phyloP scores from a whole-genome alignment of 1,140 invertebrate species.

The Leptinotarsa undecemlineata region DNA sequence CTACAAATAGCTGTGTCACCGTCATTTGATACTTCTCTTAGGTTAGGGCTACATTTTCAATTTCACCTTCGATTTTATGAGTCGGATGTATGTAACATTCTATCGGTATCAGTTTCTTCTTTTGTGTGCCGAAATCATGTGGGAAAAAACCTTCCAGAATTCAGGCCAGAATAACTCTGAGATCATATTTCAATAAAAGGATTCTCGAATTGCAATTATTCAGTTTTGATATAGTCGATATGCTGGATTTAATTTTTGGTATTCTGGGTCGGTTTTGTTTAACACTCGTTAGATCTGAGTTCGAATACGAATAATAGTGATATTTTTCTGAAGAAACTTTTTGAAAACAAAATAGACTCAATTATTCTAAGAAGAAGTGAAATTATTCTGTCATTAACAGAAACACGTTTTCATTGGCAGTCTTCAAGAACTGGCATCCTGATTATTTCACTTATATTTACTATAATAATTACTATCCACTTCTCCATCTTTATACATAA shows the following conservation, averaged over 20 bases:
- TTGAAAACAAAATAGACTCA: too few relatives aligned
- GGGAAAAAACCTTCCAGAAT: background rate
- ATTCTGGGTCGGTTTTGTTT: too few relatives aligned
- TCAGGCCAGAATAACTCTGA: background rate
- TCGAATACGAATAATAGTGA: too few relatives aligned
- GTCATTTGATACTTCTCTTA: constrained; percentile 1
- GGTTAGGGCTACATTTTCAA: background rate
- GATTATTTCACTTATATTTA: too few relatives aligned
- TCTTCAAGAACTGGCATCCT: too few relatives aligned
- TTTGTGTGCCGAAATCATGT: background rate
- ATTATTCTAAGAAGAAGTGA: too few relatives aligned
- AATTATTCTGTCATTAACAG: too few relatives aligned
- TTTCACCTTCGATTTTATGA: background rate
- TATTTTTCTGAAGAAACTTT: too few relatives aligned
- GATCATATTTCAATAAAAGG: background rate
- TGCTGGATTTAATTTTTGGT: background rate
- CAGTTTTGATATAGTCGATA: background rate
- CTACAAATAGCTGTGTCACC: constrained; percentile 11
- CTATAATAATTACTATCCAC: too few relatives aligned
- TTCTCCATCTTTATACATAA: too few relatives aligned
- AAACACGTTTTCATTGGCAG: too few relatives aligned
- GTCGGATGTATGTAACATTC: background rate
- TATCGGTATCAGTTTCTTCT: background rate
- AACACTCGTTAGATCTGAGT: too few relatives aligned
- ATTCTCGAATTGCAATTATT: background rate